phyloP scores from a whole-genome alignment of 2,888 invertebrate genomes.

The Drosophila yooni region DNA sequence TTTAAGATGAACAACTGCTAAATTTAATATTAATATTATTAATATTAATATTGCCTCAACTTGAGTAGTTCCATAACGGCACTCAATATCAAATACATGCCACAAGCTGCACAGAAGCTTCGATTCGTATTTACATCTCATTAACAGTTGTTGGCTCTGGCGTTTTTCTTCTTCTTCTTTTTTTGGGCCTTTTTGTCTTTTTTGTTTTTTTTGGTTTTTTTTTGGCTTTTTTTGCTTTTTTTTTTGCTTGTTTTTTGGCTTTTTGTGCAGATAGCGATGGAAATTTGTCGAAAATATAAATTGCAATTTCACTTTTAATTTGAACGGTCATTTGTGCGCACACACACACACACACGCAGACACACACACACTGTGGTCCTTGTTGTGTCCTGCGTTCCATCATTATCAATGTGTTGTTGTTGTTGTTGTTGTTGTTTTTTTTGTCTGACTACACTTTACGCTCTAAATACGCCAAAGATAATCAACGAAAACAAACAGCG shows the following conservation, averaged over 20 bases:
- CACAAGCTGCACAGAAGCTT: background rate
- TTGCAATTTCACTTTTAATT: slow-evolving; percentile 79
- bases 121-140: slow-evolving; percentile 21
- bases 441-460: slow-evolving; percentile 83
- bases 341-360: background rate
- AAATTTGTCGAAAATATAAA: slow-evolving; percentile 78
- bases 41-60: too few species aligned
- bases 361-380: slow-evolving; percentile 25
- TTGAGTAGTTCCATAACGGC: too few species aligned
- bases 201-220: too few species aligned
- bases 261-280: slow-evolving; percentile 64
- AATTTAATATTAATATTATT: too few species aligned
- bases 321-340: slow-evolving; percentile 33
- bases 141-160: background rate
- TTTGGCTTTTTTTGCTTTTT: slow-evolving; percentile 3
- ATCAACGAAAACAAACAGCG: slow-evolving; percentile 81
- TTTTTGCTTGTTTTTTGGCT: slow-evolving; percentile 30
- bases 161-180: background rate
- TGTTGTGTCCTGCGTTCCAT: slow-evolving; percentile 57
- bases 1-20: background rate
- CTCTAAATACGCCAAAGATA: slow-evolving; percentile 84
- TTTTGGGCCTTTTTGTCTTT: too few species aligned
- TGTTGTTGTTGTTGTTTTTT: slow-evolving; percentile 16
- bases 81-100: background rate
- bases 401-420: slow-evolving; percentile 56